Evolutionary conservation across 2,113 vertebrate species (phyloP), one percentile per base, ranked within the genome.

Genomic region (Phylloscopus trochiloides): DNA sequence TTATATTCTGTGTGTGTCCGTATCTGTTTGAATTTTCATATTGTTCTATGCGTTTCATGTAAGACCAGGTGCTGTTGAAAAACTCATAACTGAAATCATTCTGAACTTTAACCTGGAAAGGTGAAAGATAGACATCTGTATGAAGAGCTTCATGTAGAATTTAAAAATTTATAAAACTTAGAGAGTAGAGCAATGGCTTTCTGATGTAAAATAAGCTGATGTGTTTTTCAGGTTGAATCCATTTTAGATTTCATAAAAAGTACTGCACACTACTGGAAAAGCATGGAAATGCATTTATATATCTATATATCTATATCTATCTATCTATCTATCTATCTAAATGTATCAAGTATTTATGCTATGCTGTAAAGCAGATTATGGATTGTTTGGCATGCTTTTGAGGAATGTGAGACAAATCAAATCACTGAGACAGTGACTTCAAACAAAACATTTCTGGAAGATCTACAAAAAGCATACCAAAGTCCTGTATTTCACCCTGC

Each of bases 31-130:
- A 97, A 15, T 21, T 67, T 24, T 66, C n/a, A 25, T 14, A 21
- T 6, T 5, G 11, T 34, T 98, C 96, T 25, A 70, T 91, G 3
- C 97, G 47, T 61, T 98, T 99, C 85, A 97, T 57, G 14, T 99
- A 99, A 70, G 98, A 98, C 99, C 99, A 99, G 71, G 97, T 98
- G 84, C 99, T 99, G 50, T 99, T 98, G 43, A 99, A 99, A 95
- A 98, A 99, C 54, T 99, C 98, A 5, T 99, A 98, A 36, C 95
- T 99, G 79, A 99, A 99, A 52, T 99, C 98, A 72, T 99, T 99
- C 86, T 99, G 96, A 71, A 98, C 96, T 93, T 94, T 98, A 63
- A 99, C 99, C 99, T 99, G 92, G 13, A 88, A 88, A 88, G 5
- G 79, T 92, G 29, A 74, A 92, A 97, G 78, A 94, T 3, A 72